Percentiles rank a stretch among this genome's conserved stretches.
These are phyloP conservation scores for Brachyhypopomus occidentalis DNA, from an alignment of 2,113 vertebrate species.

Conservation along the genomic window DNA sequence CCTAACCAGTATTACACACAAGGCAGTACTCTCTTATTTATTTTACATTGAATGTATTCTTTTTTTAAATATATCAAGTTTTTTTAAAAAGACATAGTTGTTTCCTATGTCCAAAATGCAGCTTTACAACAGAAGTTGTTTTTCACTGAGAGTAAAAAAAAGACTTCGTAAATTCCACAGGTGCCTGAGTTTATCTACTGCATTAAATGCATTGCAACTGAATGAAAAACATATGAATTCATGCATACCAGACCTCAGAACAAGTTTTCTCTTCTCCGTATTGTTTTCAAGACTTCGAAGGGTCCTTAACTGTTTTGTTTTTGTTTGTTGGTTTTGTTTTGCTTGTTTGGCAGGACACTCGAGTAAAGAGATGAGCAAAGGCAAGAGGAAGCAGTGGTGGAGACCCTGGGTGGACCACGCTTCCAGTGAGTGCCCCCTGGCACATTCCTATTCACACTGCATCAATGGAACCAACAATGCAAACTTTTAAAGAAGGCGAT, in stretches of 20 bases:
- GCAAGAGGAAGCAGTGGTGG: constrained; percentile 93
- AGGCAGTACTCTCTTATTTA: neutral
- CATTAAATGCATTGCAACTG: constrained; percentile 47
- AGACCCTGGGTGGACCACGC: constrained; percentile 97
- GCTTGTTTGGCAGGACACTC: constrained; percentile 75
- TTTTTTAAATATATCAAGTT: neutral
- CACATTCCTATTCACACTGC: constrained; percentile 65
- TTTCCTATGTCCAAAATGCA: constrained; percentile 51
- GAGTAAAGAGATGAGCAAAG: constrained; percentile 85
- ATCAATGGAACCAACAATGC: neutral
- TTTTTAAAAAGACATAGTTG: neutral
- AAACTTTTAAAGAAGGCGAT: neutral
- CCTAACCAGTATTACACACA: neutral
- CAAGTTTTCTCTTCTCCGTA: constrained; percentile 3
- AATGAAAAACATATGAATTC: constrained; percentile 50
- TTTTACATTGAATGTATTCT: neutral
- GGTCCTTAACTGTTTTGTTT: constrained; percentile 59
- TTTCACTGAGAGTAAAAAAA: constrained; percentile 23
- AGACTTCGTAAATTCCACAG: constrained; percentile 47
- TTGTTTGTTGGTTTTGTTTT: too few relatives aligned
- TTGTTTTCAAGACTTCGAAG: constrained; percentile 1
- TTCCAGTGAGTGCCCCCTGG: constrained; percentile 89
- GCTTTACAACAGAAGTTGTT: neutral
- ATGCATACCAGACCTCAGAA: constrained; percentile 34
- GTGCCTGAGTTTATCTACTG: constrained; percentile 43